phyloP scores from a whole-genome alignment of 2,797 vertebrate genomes.

The Chelidonichthys spinosus region DNA sequence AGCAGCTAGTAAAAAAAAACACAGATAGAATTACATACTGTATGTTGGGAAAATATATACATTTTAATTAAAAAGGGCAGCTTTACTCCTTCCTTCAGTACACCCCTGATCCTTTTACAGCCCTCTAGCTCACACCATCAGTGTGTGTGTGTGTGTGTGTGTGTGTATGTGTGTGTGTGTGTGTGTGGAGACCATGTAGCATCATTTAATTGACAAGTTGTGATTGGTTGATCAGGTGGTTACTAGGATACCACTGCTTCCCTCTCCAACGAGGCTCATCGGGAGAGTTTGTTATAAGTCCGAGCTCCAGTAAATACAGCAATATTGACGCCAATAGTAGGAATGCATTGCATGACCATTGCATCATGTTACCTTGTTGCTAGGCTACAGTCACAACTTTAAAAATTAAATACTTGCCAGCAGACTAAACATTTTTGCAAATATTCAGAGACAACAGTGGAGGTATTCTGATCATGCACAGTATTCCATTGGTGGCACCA shows the following conservation, averaged over 20 bases:
- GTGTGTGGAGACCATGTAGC: not conserved
- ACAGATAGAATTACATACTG: too few species aligned
- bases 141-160: too few species aligned
- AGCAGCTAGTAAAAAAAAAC: not conserved
- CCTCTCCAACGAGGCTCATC: not conserved
- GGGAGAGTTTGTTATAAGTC: not conserved
- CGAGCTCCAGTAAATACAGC: not conserved
- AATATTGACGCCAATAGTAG: not conserved
- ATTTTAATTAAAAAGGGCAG: not conserved
- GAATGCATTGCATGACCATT: not conserved
- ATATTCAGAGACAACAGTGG: not conserved
- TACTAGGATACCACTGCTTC: slow-evolving; percentile 8
- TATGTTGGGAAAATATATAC: too few species aligned
- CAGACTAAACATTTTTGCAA: not conserved
- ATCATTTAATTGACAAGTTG: not conserved
- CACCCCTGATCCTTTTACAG: not conserved
- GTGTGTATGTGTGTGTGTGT: not conserved
- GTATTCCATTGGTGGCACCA: not conserved
- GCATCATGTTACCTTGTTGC: not conserved
- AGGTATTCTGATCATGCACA: not conserved
- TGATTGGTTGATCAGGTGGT: not conserved
- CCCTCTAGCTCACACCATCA: not conserved
- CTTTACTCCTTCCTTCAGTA: not conserved
- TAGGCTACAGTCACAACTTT: not conserved
- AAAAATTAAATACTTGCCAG: not conserved